Conservation (phyloP, 2,797 vertebrate genomes). For the Myripristis murdjan region DNA sequence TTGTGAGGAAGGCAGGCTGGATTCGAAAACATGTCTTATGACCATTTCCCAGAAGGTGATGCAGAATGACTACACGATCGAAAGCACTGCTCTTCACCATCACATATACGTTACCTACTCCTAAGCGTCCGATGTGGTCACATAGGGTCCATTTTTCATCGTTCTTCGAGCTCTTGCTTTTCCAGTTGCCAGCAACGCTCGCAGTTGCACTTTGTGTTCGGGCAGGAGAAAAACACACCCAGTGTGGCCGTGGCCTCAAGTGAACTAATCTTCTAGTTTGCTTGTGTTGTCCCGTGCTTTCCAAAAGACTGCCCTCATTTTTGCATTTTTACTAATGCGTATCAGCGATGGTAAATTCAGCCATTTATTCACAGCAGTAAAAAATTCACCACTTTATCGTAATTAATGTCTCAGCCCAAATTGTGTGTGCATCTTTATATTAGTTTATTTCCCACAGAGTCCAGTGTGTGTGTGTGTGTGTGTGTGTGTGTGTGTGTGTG, state of each 20-base stretch:
- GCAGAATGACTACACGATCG: neutral
- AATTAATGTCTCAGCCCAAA: constrained; percentile 19
- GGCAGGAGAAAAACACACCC: constrained; percentile 4
- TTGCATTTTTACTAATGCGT: constrained; percentile 5
- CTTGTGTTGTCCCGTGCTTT: neutral
- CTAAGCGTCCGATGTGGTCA: constrained; percentile 13
- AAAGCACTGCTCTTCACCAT: neutral
- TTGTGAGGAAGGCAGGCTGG: constrained; percentile 59
- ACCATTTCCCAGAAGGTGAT: constrained; percentile 30
- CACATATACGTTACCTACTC: neutral
- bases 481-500: constrained; percentile 4
- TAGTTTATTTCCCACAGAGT: constrained; percentile 24
- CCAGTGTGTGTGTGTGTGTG: neutral
- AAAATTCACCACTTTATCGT: constrained; percentile 27
- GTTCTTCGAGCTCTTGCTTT: neutral
- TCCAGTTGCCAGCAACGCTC: neutral
- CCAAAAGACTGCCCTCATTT: neutral
- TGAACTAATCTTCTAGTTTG: neutral
- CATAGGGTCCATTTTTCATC: constrained; percentile 20
- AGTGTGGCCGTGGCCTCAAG: neutral
- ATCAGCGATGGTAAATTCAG: constrained; percentile 30
- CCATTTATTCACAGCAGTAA: constrained; percentile 8
- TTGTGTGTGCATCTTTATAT: constrained; percentile 30
- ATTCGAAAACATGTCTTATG: constrained; percentile 59
- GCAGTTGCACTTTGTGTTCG: too few relatives aligned